Conservation (phyloP, 2,888 invertebrate genomes). For the Rhamphomyia laevipes region DNA sequence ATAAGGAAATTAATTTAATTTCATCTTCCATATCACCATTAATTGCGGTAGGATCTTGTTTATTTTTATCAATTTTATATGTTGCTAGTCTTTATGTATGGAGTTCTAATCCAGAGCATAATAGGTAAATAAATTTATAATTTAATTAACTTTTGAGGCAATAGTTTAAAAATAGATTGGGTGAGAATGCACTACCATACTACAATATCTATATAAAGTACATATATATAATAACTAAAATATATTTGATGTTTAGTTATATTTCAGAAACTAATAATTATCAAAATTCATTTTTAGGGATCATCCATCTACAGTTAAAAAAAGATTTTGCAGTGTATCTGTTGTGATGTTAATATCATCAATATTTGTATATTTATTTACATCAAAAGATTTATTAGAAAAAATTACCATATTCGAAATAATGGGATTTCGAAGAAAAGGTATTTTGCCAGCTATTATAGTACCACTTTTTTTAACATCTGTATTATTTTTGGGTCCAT, state of each 20-base stretch:
- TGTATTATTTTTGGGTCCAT: constrained; percentile 71
- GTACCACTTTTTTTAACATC: constrained; percentile 69
- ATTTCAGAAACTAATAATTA: constrained; percentile 2
- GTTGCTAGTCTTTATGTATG: constrained; percentile 83
- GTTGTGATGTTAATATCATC: constrained; percentile 73
- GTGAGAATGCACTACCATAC: too few relatives aligned
- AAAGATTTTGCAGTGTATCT: constrained; percentile 74
- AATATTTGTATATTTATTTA: constrained; percentile 60
- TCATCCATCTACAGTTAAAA: constrained; percentile 78
- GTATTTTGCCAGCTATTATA: constrained; percentile 58
- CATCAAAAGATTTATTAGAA: constrained; percentile 48
- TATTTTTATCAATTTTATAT: constrained; percentile 64
- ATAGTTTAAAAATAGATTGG: neutral
- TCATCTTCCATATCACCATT: constrained; percentile 15
- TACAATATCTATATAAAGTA: too few relatives aligned
- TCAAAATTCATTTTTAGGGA: constrained; percentile 67
- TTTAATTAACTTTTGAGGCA: too few relatives aligned
- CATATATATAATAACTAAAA: too few relatives aligned
- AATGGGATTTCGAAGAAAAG: constrained; percentile 63
- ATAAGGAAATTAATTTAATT: too few relatives aligned
- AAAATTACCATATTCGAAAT: constrained; percentile 53
- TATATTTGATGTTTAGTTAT: neutral
- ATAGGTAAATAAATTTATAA: too few relatives aligned
- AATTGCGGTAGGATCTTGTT: constrained; percentile 58
- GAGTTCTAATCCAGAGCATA: constrained; percentile 39